These are phyloP conservation scores for Orthosia gothica DNA, from an alignment of 2,888 invertebrate species.

Conservation along the genomic window DNA sequence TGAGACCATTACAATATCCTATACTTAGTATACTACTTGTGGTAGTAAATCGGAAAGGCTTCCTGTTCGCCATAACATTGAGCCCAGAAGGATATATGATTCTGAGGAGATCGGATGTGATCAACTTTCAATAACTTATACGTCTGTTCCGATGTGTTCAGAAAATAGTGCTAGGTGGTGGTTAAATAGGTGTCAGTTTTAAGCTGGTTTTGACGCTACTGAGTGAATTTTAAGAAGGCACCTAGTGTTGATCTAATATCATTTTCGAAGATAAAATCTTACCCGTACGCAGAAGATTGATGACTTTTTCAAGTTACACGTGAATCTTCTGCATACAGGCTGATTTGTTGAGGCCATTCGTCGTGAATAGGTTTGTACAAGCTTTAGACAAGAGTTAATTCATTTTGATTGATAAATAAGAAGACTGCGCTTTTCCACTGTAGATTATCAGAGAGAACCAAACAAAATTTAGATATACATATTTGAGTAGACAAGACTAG, in stretches of 20 bases:
- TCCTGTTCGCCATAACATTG: constrained; percentile 52
- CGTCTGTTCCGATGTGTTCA: background rate
- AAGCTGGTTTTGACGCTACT: background rate
- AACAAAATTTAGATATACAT: no score
- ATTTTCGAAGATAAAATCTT: no score
- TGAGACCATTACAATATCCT: constrained; percentile 29
- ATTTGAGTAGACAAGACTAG: no score
- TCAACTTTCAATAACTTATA: constrained; percentile 27
- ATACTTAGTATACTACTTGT: background rate
- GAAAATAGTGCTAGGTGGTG: no score
- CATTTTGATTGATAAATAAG: background rate
- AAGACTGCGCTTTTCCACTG: background rate
- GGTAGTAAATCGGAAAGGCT: constrained; percentile 39
- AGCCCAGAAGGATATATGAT: constrained; percentile 42
- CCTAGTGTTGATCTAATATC: background rate
- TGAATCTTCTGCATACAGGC: no score
- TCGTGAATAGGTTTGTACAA: no score
- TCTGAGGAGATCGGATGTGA: constrained; percentile 57
- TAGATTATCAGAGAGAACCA: background rate
- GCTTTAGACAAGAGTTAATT: background rate
- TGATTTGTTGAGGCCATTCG: no score
- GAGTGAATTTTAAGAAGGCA: background rate
- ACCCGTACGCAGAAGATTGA: no score
- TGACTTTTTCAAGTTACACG: no score
- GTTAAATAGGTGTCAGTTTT: no score